Base-by-base conservation (phyloP, 30 jellyfish, hydroid and myxozoan species). In the Aurelia aurita region DNA sequence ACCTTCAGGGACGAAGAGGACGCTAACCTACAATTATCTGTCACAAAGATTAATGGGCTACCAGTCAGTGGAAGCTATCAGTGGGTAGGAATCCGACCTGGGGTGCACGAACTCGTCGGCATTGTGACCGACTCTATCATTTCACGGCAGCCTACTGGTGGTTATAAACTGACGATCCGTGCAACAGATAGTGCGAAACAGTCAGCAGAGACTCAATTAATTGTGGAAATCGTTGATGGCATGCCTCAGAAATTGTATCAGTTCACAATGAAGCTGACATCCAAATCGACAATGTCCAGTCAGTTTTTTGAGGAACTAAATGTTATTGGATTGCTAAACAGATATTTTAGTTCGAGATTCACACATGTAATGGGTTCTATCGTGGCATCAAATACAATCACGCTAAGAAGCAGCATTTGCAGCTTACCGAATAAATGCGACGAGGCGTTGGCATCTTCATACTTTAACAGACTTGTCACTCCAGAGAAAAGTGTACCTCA, bases 371-470 rank as follows among this genome's bases (percentile, higher is more conserved):
- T 86, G 23, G 39, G 32, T n/a, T 68, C 85, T 22, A 14, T 58
- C 1, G 5, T 61, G 21, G 9, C 31, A 25, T 27, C 77, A 16
- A 73, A 21, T 22, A 54, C 60, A 2, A 34, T 81, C 66, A 66
- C 69, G 0, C 53, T 49, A 12, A 60, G 57, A 49, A 47, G 67
- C 88, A 86, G 95, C 58, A 66, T 87, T 28, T 93, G 97, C 84
- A 35, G 90, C 54, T 65, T 93, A 76, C 96, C 96, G 13, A 62
- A 74, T 8, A 57, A 74, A 20, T 93, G 98, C 49, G 97, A 93
- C 47, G 87, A 77, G 71, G 20, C 72, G 35, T 80, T 80, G 22
- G 97, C 97, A 5, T 74, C 72, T 2, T 28, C 53, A 5, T 87
- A 89, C 73, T 82, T 82, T 39, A 61, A 51, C 32, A 26, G 72